A percentile compares a stretch with the other conserved stretches of the same genome.
Evolutionary conservation across 30 jellyfish, hydroid and myxozoan species (phyloP).

Genomic region (Pseudorhiza aurosa): DNA sequence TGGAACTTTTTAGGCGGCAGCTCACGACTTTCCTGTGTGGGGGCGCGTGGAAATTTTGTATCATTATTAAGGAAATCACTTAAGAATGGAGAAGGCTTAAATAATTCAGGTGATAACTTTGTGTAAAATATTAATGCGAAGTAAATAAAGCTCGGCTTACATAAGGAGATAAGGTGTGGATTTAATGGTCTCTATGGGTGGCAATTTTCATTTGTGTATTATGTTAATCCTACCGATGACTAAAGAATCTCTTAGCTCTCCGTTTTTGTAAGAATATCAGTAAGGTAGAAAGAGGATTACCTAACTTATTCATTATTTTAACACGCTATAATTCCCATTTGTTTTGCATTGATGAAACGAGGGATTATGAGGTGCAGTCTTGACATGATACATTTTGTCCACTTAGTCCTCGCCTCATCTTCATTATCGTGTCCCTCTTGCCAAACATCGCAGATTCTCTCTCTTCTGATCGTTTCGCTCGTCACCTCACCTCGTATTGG

Average conservation of each 20-base stretch:
- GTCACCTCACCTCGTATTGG: too few relatives aligned
- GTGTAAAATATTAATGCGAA: slow-evolving; percentile 53
- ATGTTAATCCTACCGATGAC: slow-evolving; percentile 42
- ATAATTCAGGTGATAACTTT: slow-evolving; percentile 46
- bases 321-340: slow-evolving; percentile 29
- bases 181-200: slow-evolving; percentile 35
- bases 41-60: slow-evolving; percentile 17
- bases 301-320: slow-evolving; percentile 30
- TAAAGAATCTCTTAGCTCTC: slow-evolving; percentile 4
- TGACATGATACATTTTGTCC: slow-evolving; percentile 38
- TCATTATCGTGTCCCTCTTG: neutral
- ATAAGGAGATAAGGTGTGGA: slow-evolving; percentile 35
- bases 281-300: slow-evolving; percentile 40
- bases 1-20: neutral
- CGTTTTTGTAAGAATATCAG: slow-evolving; percentile 58
- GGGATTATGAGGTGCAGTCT: slow-evolving; percentile 19
- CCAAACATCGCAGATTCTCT: too few relatives aligned
- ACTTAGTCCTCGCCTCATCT: neutral
- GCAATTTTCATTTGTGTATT: slow-evolving; percentile 34
- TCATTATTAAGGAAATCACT: slow-evolving; percentile 11
- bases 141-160: slow-evolving; percentile 60
- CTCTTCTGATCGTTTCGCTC: too few relatives aligned
- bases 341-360: slow-evolving; percentile 24
- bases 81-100: slow-evolving; percentile 12
- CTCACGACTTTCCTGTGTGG: neutral